A percentile compares a stretch with the other conserved stretches of the same genome.
Conservation (phyloP, 1,140 invertebrate species). For the Diorhabda elongata region DNA sequence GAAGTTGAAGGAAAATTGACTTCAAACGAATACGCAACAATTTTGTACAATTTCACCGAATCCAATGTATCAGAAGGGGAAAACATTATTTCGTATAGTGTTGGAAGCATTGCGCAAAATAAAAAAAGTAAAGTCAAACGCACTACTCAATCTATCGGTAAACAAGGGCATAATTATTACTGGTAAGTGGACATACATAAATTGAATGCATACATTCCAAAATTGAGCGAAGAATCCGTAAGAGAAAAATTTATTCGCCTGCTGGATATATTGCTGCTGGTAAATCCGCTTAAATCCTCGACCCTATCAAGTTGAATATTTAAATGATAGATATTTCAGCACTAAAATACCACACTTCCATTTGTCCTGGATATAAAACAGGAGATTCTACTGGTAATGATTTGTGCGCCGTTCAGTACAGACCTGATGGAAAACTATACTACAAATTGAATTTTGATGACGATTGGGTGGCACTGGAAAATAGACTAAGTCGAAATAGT, state of each 20-base stretch:
- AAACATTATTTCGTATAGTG: no score
- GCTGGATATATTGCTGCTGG: constrained; percentile 6
- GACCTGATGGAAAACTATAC: constrained; percentile 17
- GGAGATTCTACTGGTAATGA: constrained; percentile 13
- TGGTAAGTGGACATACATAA: constrained; percentile 40
- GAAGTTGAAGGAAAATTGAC: no score
- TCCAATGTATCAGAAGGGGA: no score
- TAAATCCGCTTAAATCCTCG: constrained; percentile 16
- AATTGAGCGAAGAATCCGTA: constrained; percentile 27
- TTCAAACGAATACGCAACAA: no score
- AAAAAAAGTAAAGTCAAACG: neutral
- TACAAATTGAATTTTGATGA: constrained; percentile 20
- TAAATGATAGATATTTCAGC: constrained; percentile 6
- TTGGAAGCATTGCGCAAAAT: no score
- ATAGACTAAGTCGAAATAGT: neutral
- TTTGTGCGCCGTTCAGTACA: constrained; percentile 18
- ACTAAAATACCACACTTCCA: neutral
- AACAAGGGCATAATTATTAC: constrained; percentile 21
- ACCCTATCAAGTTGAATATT: constrained; percentile 15
- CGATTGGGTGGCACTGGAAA: constrained; percentile 9
- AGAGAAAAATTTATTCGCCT: no score
- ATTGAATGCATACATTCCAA: constrained; percentile 40
- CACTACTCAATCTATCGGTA: constrained; percentile 19
- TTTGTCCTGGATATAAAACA: constrained; percentile 8
- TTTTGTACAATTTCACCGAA: no score